A percentile compares a stretch with the other conserved stretches of the same genome.
Evolutionary conservation across 2,888 invertebrate genomes (phyloP).

Genomic region (Chloromyia formosa): DNA sequence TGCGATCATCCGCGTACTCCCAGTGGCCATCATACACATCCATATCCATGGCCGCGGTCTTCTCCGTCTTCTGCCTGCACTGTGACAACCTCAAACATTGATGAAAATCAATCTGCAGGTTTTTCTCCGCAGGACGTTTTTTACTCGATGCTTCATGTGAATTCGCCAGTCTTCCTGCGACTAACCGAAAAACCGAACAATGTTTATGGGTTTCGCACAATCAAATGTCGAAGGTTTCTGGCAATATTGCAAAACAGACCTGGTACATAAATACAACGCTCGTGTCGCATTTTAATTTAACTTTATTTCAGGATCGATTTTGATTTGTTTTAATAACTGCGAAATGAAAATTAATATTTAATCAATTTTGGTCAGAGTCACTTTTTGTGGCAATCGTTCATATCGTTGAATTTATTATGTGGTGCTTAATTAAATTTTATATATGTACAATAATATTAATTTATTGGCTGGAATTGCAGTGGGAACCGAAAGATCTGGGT

Average conservation of each 20-base stretch:
- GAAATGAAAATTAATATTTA: constrained; percentile 35
- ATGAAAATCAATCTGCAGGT: background rate
- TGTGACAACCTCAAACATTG: background rate
- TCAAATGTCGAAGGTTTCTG: background rate
- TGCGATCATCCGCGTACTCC: constrained; percentile 4
- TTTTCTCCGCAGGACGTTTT: constrained; percentile 20
- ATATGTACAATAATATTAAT: too few relatives aligned
- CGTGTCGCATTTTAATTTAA: constrained; percentile 28
- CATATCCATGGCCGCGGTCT: background rate
- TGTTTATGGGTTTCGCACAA: constrained; percentile 34
- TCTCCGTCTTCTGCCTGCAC: background rate
- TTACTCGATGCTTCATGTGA: background rate
- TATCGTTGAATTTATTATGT: constrained; percentile 17
- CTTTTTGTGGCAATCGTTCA: background rate
- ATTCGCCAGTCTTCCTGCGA: background rate
- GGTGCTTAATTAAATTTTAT: background rate
- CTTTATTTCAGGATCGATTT: constrained; percentile 14
- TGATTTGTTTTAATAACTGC: constrained; percentile 38
- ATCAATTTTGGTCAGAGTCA: constrained; percentile 1
- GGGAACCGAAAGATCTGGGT: too few relatives aligned
- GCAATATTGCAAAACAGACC: background rate
- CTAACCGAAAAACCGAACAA: background rate
- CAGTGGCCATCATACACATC: background rate
- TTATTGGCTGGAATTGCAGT: too few relatives aligned
- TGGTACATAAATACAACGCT: constrained; percentile 33